phyloP scores from a whole-genome alignment of 2,797 vertebrate genomes.

The Vipera ursinii region DNA sequence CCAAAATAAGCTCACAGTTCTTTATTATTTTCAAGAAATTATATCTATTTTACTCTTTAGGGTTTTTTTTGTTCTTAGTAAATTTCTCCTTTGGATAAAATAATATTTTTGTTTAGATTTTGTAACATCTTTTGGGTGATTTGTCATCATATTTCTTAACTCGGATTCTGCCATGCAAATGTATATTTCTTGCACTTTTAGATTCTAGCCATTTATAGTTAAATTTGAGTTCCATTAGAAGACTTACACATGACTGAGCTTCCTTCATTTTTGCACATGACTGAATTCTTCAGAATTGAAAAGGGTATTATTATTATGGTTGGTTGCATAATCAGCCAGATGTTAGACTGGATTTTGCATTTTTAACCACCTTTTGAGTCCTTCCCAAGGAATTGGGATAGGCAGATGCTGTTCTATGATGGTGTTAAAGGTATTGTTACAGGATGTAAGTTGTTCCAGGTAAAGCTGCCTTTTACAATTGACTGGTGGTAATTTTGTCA shows the following conservation, averaged over 20 bases:
- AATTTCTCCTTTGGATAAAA: constrained; percentile 51
- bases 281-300: constrained; percentile 43
- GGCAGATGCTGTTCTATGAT: not conserved
- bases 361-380: not conserved
- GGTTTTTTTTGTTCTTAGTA: constrained; percentile 61
- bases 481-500: not conserved
- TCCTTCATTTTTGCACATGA: constrained; percentile 60
- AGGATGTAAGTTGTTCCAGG: not conserved
- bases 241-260: constrained; percentile 40
- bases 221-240: constrained; percentile 59
- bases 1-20: constrained; percentile 49
- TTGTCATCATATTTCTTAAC: constrained; percentile 62
- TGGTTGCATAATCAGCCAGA: not conserved
- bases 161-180: constrained; percentile 59
- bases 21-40: constrained; percentile 54
- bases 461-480: not conserved
- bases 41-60: constrained; percentile 51
- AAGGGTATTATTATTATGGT: constrained; percentile 1
- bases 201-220: constrained; percentile 59
- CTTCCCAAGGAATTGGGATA: not conserved
- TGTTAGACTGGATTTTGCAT: not conserved
- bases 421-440: not conserved
- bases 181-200: constrained; percentile 57
- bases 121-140: constrained; percentile 47
- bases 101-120: not conserved